Base-by-base conservation (phyloP, 1,140 invertebrate species). In the Drosophila navojoa region DNA sequence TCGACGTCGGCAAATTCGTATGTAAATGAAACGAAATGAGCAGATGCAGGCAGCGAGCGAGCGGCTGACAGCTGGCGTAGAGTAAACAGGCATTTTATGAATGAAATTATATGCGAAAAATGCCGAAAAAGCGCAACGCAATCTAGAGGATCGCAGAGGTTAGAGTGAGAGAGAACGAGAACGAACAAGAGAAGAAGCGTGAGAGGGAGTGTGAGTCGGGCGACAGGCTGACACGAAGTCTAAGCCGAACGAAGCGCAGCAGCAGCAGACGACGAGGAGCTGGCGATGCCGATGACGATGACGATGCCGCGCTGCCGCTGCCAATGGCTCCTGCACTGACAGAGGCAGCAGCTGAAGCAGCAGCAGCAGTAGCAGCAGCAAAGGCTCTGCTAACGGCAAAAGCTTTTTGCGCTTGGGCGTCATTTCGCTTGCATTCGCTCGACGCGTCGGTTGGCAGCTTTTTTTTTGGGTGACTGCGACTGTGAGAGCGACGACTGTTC, bases 351-450 rank as follows among this genome's bases (percentile, higher is more conserved):
- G 68, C 55, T 7, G 40, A 32, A 47, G 60, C 52, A 29, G 29
- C n/a, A 13, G 32, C 52, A 32, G 45, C 50, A 38, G 29, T 25
- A 35, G 67, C 67, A 54, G 67, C 52, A 55, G 50, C 62, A 64
- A 66, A 72, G 63, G 70, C 70, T 72, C 63, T 67, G 62, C 70
- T 67, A 52, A 52, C 50, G 38, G 35, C 35, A 44, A 38, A 53
- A 67, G 62, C 69, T 71, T 60, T 68, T 68, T 71, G 62, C 45
- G 59, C 15, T 75, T 50, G 67, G 67, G 42, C 73, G 73, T 81
- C 81, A 87, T 89, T 87, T 87, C 71, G 59, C 79, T 87, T 82
- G 84, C 82, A 87, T 67, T 82, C 82, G 71, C 80, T 87, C 53
- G 72, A 87, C 82, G 79, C 84, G 84, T 87, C 84, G 82, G 82